Evolutionary conservation across 2,113 vertebrate genomes (phyloP).

Genomic region (Percina caprodes): DNA sequence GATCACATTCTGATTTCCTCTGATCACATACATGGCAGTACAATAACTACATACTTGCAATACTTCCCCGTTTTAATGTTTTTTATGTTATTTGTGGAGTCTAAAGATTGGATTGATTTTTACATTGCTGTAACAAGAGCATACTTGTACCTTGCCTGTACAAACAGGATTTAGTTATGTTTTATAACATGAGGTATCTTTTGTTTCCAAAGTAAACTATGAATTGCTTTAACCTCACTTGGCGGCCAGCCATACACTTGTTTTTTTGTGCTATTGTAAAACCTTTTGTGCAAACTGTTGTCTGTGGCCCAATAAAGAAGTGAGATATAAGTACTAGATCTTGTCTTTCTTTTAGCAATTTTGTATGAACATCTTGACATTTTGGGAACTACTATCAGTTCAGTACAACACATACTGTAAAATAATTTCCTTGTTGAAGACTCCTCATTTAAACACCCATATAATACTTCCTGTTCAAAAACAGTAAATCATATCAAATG

Average conservation of each 20-base stretch:
- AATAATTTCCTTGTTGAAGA: not conserved
- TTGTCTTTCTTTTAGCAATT: not conserved
- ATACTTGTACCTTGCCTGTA: not conserved
- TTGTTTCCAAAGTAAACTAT: not conserved
- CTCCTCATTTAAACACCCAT: not conserved
- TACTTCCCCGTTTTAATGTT: not conserved
- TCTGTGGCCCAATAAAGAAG: constrained; percentile 17
- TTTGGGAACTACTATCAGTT: not conserved
- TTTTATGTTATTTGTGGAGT: not conserved
- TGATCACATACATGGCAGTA: not conserved
- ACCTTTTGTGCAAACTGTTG: not conserved
- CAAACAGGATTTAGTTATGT: not conserved
- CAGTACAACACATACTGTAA: not conserved
- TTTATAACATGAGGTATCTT: not conserved
- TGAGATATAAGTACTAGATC: not conserved
- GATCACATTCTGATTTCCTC: not conserved
- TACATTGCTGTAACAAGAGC: not conserved
- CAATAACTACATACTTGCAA: not conserved
- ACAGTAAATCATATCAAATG: not conserved
- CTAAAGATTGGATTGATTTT: not conserved
- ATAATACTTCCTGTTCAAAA: not conserved
- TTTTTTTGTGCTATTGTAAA: not conserved
- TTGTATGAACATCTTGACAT: not conserved
- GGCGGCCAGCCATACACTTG: not conserved
- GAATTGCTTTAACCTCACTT: not conserved